Evolutionary conservation across 2,888 invertebrate species (phyloP).

Genomic region (Dendrolimus houi): DNA sequence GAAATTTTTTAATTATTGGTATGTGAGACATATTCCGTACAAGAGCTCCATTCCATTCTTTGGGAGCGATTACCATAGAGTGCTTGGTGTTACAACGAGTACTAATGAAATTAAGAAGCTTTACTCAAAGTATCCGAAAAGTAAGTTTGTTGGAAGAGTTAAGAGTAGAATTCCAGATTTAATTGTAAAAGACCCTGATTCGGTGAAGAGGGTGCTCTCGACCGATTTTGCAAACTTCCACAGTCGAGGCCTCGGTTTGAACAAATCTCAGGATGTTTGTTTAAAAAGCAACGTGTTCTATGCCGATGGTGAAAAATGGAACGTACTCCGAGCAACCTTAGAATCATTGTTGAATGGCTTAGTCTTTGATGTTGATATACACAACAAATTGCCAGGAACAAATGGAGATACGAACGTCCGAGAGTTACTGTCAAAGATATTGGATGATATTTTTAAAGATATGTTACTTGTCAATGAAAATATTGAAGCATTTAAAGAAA

Average conservation of each 20-base stretch:
- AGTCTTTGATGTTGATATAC: slow-evolving; percentile 45
- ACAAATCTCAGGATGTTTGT: slow-evolving; percentile 72
- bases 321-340: slow-evolving; percentile 48
- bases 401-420: slow-evolving; percentile 67
- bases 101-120: slow-evolving; percentile 53
- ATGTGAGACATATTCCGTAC: slow-evolving; percentile 57
- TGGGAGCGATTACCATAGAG: slow-evolving; percentile 58
- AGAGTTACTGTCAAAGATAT: slow-evolving; percentile 62
- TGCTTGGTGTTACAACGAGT: slow-evolving; percentile 46
- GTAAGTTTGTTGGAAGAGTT: slow-evolving; percentile 54
- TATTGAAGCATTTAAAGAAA: slow-evolving; percentile 30
- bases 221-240: slow-evolving; percentile 67
- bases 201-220: slow-evolving; percentile 59
- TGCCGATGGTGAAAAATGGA: slow-evolving; percentile 67
- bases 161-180: slow-evolving; percentile 65
- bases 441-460: slow-evolving; percentile 63
- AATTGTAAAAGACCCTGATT: slow-evolving; percentile 60
- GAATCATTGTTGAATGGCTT: slow-evolving; percentile 52
- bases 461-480: slow-evolving; percentile 43
- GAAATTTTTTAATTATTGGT: slow-evolving; percentile 70
- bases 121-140: slow-evolving; percentile 41
- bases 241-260: slow-evolving; percentile 65
- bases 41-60: slow-evolving; percentile 52
- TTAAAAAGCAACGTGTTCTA: slow-evolving; percentile 73
- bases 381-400: slow-evolving; percentile 68